Evolutionary conservation across 2,888 invertebrate genomes (phyloP), one percentile per base, ranked within the genome.

Genomic region (Stenichneumon culpator): DNA sequence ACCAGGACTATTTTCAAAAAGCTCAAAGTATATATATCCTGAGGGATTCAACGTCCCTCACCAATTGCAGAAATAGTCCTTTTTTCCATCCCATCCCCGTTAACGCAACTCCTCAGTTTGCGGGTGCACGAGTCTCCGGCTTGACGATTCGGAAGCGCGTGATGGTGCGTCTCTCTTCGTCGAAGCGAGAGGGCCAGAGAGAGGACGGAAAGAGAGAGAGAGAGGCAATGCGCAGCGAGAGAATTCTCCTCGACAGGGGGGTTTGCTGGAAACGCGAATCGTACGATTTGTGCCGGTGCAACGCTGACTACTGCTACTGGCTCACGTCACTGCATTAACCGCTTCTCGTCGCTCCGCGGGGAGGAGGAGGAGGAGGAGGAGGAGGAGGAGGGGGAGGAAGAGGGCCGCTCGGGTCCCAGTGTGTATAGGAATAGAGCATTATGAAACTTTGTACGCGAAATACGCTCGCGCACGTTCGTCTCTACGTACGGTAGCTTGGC

Each of bases 361-460:
- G 60, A 54, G 36, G 54, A n/a, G 14, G 60, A 57, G 5, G 68
- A 14, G 78, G 5, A 5, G 16, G 3, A 19, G 19, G 9, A n/a
- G n/a, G n/a, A n/a, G n/a, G 60, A 54, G 36, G 54, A n/a, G 14
- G 60, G 44, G 5, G 68, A 14, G 78, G 5, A 5, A 9, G 3
- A 19, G 19, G 9, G 16, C 9, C 19, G 39, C 52, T 11, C 14
- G 47, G 5, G 32, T 7, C 7, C 44, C 9, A 39, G 11, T 19
- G 25, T 32, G 60, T 63, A 25, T 32, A 39, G 69, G 67, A 72
- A 75, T 79, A 77, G 75, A 72, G 82, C 75, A 85, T 82, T 85
- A 82, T 85, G 85, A 85, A 85, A 85, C 79, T 85, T 85, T 82
- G 85, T 82, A 85, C 75, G 75, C 82, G 82, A 82, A 79, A 80